Percentiles rank a stretch among this genome's conserved stretches.
These are phyloP conservation scores for Syndactyla subalaris DNA, from an alignment of 2,797 vertebrate genomes.

Conservation along the genomic window DNA sequence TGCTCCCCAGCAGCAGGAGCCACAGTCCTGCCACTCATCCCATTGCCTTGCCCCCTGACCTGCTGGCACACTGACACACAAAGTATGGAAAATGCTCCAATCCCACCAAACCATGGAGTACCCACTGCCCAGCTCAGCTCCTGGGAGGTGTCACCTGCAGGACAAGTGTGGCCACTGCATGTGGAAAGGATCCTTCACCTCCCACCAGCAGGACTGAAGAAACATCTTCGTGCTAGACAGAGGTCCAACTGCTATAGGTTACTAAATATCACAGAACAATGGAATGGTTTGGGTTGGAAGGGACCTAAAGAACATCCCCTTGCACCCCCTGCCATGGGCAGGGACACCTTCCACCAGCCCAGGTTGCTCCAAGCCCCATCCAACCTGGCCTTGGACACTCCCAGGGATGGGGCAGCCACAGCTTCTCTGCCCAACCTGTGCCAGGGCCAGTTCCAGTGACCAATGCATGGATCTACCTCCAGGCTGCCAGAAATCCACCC, in stretches of 20 bases:
- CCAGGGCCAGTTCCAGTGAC: not conserved
- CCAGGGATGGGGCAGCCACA: not conserved
- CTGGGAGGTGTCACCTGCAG: not conserved
- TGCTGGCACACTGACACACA: fast-evolving
- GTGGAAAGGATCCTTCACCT: not conserved
- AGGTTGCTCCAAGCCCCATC: fast-evolving
- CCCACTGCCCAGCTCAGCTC: not conserved
- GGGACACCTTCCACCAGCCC: not conserved
- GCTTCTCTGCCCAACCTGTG: not conserved
- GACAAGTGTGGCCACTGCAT: not conserved
- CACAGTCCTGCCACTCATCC: fast-evolving
- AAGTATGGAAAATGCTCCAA: fast-evolving
- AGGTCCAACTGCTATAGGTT: not conserved
- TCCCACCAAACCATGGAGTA: fast-evolving
- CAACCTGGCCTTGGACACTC: not conserved
- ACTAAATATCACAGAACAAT: not conserved
- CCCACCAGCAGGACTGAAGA: not conserved
- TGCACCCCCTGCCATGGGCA: not conserved
- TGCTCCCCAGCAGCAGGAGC: not conserved
- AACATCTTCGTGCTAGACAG: fast-evolving
- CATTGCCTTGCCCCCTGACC: not conserved
- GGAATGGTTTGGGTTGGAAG: not conserved
- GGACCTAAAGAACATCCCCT: no score
- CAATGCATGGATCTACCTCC: fast-evolving
- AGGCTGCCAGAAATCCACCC: not conserved